A percentile compares a stretch with the other conserved stretches of the same genome.
Evolutionary conservation across 2,888 invertebrate genomes (phyloP).

Genomic region (Limnephilus marmoratus): DNA sequence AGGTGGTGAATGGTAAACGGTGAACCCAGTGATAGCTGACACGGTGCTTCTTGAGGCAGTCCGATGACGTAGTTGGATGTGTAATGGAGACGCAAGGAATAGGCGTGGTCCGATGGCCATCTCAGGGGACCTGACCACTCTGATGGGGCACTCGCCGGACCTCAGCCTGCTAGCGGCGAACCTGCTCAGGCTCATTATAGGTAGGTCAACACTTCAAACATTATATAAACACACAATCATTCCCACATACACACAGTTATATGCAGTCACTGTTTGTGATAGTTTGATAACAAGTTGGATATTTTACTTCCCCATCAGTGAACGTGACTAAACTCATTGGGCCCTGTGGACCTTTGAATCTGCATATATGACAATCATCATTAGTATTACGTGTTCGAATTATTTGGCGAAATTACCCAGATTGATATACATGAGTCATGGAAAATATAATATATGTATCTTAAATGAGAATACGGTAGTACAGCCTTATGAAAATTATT

Average conservation of each 20-base stretch:
- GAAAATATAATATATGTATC: too few species aligned
- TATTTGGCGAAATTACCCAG: too few species aligned
- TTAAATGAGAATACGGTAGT: too few species aligned
- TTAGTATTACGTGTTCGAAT: neutral
- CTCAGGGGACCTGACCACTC: constrained; percentile 62
- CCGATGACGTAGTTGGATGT: constrained; percentile 19
- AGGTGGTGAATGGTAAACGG: neutral
- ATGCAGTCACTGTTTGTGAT: neutral
- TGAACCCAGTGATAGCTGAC: neutral
- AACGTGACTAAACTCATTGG: neutral
- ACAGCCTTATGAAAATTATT: too few species aligned
- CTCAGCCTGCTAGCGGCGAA: constrained; percentile 79
- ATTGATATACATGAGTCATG: too few species aligned
- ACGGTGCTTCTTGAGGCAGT: neutral
- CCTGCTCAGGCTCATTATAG: constrained; percentile 80
- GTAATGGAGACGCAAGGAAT: constrained; percentile 28
- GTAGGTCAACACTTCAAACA: constrained; percentile 72
- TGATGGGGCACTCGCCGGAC: constrained; percentile 80
- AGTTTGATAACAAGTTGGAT: too few species aligned
- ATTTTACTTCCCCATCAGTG: neutral
- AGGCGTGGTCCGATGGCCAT: constrained; percentile 31
- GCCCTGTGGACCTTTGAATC: neutral
- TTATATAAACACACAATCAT: neutral
- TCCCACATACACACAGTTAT: neutral
- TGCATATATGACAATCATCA: neutral